phyloP scores from a whole-genome alignment of 2,113 vertebrate species.

The Ahaetulla prasina region DNA sequence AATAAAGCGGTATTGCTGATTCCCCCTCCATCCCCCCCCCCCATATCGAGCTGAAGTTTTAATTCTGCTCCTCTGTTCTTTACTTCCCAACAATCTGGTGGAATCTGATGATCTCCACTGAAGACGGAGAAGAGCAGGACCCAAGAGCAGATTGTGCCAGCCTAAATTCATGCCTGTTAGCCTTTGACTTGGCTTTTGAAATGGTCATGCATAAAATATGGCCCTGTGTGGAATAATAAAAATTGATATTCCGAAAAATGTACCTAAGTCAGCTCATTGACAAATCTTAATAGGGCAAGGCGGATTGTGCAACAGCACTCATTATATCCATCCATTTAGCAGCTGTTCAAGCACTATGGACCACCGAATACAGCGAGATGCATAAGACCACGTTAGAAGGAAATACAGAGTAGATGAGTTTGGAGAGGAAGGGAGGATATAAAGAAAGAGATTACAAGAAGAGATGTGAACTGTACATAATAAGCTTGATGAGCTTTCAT shows the following conservation, averaged over 20 bases:
- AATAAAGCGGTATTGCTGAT: not conserved
- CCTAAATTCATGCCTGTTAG: not conserved
- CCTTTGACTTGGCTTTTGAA: not conserved
- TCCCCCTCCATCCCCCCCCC: accelerated
- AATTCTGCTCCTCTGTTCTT: not conserved
- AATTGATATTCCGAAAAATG: not conserved
- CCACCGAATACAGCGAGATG: not conserved
- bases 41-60: not conserved
- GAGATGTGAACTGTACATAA: not conserved
- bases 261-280: slow-evolving; percentile 6
- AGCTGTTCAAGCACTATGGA: not conserved
- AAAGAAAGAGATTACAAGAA: not conserved
- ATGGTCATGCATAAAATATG: slow-evolving; percentile 2
- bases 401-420: not conserved
- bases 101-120: not conserved
- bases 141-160: not conserved
- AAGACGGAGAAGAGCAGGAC: not conserved
- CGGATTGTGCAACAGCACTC: not conserved
- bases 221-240: slow-evolving; percentile 12
- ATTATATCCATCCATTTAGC: not conserved
- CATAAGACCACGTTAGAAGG: not conserved
- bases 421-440: not conserved
- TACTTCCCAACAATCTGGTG: not conserved
- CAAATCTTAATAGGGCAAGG: not conserved
- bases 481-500: not conserved